Conservation (phyloP, 1,140 invertebrate species). For the Megathymus violae region DNA sequence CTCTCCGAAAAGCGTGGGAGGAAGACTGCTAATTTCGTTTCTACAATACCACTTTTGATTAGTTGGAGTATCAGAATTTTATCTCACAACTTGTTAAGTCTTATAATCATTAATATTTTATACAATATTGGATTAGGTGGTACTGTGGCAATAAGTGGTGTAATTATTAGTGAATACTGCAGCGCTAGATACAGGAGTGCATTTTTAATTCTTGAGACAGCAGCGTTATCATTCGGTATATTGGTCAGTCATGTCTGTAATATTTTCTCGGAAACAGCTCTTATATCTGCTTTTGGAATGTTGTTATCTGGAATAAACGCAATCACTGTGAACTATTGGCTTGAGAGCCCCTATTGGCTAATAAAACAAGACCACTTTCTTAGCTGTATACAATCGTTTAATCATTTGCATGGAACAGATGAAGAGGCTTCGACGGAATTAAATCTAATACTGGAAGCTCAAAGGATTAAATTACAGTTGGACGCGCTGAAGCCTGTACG, state of each 20-base stretch:
- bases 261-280: conserved; percentile 13
- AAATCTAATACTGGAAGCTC: conserved; percentile 21
- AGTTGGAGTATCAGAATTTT: conserved; percentile 20
- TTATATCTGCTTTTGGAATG: conserved; percentile 21
- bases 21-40: conserved; percentile 14
- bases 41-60: conserved; percentile 1
- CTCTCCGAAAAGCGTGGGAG: conserved; percentile 17
- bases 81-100: conserved; percentile 1
- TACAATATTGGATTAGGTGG: conserved; percentile 23
- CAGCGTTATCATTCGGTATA: conserved; percentile 25
- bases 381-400: conserved; percentile 20
- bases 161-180: conserved; percentile 23
- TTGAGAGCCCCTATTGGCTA: conserved; percentile 24
- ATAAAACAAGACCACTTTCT: conserved; percentile 23
- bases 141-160: conserved; percentile 14
- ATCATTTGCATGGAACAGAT: conserved; percentile 19
- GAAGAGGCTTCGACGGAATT: conserved; percentile 23
- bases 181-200: conserved; percentile 22
- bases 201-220: conserved; percentile 22
- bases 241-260: conserved; percentile 19
- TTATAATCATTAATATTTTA: conserved; percentile 6
- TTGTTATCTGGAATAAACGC: conserved; percentile 8
- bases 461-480: conserved; percentile 31
- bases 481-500: conserved; percentile 23
- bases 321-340: conserved; percentile 18